A percentile compares a stretch with the other conserved stretches of the same genome.
phyloP scores from a whole-genome alignment of 2,113 vertebrate genomes.

The Eupsittula cactorum region DNA sequence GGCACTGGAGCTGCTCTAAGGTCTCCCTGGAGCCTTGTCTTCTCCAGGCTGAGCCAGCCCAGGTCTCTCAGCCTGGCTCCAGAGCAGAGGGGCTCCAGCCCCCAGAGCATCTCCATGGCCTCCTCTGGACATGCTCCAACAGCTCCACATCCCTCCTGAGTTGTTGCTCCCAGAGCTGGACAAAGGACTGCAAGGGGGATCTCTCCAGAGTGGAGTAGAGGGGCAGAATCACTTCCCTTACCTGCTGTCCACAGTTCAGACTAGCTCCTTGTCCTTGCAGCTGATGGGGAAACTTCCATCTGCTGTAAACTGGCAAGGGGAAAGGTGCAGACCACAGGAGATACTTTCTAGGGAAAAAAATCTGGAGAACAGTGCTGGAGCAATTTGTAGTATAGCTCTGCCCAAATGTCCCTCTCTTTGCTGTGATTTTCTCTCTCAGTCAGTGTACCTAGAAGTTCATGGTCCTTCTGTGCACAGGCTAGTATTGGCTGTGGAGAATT shows the following conservation, averaged over 20 bases:
- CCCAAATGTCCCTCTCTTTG: background rate
- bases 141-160: background rate
- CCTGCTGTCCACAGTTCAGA: background rate
- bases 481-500: fast-evolving
- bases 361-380: background rate
- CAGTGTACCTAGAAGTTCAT: background rate
- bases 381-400: background rate
- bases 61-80: background rate
- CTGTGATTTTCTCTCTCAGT: background rate
- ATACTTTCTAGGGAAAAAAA: background rate
- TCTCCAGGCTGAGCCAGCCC: background rate
- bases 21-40: background rate
- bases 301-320: background rate
- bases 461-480: background rate
- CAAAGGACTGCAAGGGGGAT: background rate
- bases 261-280: background rate
- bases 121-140: background rate
- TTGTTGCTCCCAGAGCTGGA: background rate
- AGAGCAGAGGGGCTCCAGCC: background rate
- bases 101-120: background rate
- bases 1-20: background rate
- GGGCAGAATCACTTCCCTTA: background rate
- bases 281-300: background rate
- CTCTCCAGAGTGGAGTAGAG: background rate
- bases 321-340: background rate